phyloP scores from a whole-genome alignment of 2,797 vertebrate species.

The Macrochelys suwanniensis region DNA sequence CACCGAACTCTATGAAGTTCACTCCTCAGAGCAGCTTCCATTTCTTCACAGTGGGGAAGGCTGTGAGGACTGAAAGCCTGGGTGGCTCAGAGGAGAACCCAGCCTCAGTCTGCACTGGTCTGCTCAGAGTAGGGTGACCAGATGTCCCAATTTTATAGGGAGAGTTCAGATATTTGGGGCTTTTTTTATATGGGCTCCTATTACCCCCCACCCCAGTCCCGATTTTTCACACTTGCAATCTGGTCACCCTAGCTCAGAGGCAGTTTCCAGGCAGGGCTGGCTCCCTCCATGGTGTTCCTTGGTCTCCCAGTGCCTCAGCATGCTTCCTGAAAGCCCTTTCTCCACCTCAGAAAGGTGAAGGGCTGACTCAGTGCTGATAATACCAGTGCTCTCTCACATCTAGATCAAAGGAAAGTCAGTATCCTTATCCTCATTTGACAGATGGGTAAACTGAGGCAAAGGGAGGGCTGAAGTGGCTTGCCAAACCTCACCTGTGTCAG shows the following conservation, averaged over 20 bases:
- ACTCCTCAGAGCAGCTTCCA: background rate
- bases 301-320: background rate
- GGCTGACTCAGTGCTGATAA: background rate
- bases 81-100: background rate
- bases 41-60: background rate
- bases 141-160: no score
- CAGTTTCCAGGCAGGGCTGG: background rate
- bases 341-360: background rate
- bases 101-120: background rate
- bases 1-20: background rate
- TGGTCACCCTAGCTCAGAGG: no score
- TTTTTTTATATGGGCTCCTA: no score
- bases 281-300: background rate
- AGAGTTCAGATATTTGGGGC: no score
- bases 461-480: background rate
- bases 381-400: background rate
- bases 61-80: background rate
- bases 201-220: no score
- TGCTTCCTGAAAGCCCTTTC: background rate
- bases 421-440: background rate
- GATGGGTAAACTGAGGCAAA: background rate
- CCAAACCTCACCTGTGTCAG: background rate
- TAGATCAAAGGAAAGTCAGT: background rate
- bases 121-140: background rate
- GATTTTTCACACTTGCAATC: no score